Base-by-base conservation (phyloP, 30 jellyfish, hydroid and myxozoan species). In the Aurelia sp. region DNA sequence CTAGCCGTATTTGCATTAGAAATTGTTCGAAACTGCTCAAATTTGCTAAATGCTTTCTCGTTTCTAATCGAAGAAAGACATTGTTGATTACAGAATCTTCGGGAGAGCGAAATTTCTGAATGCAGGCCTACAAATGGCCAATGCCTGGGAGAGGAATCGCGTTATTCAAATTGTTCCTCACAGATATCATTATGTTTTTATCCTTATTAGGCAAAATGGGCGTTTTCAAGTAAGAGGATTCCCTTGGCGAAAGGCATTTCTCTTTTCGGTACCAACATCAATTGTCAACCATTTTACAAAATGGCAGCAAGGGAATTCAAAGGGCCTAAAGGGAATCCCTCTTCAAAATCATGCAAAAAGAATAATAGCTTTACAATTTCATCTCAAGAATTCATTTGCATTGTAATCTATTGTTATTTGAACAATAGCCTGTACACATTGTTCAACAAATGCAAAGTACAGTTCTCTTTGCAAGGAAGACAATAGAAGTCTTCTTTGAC, bases 1-100 rank as follows among this genome's bases (percentile, higher is more conserved):
- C 93, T 84, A 63, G 88, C 88, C 71, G 78, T 84, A 84, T 84
- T 84, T 84, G 17, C 93, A 84, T 87, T 65, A 72, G 88, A 84
- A 63, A 47, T 70, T 52, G 87, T 40, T 31, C 74, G 19, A 84
- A 84, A 70, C 22, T 15, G 19, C 62, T 21, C 50, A 35, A 70
- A 16, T n/a, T 44, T 63, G 58, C 13, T 0, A 58, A 61, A 52
- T 72, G 85, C 57, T 48, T 11, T 33, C 67, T 84, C 88, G 80
- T 27, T 11, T 44, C 47, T 33, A 15, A 24, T 13, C 52, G 21
- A 47, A 44, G 81, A 72, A 22, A 20, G 88, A 22, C 82, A 61
- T 17, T 48, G 88, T 33, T 44, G 64, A 59, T 35, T 52, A 13
- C 0, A 64, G 15, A 44, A 63, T 4, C 40, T 24, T 17, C 20